Evolutionary conservation across 2,888 invertebrate species (phyloP), one percentile per base, ranked within the genome.

Genomic region (Idaea dimidiata): DNA sequence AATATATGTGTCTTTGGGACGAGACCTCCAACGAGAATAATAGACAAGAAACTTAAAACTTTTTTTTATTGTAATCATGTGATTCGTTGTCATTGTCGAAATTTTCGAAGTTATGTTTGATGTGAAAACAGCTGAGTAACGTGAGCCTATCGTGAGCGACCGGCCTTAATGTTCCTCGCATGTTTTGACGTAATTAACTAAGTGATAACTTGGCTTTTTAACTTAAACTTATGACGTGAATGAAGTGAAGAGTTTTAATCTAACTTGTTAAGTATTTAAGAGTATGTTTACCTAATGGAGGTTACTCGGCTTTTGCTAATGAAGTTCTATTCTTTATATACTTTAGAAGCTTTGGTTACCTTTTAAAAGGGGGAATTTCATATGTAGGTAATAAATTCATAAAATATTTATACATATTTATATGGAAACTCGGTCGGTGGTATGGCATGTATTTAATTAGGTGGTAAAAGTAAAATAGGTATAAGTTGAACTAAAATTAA

Each of bases 141-240:
- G 8, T 8, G 43, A 8, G 6, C 8, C 10, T 10, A 10, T 32
- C 43, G 43, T 43, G 10, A 14, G 43, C 43, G 43, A 43, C 43
- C 7, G 10, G 43, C 43, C 10, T 43, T 43, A 43, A 43, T 8
- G 43, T 43, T 43, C 43, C 43, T 43, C 43, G 43, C 43, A 43
- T 43, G 43, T 43, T 43, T 43, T 84, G 83, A 84, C 83, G 80
- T 79, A 87, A 88, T 88, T 88, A 87, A 67, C 64, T 62, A 67
- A 71, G 75, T 70, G 72, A 69, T 77, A 82, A 84, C 81, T 85
- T 80, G 72, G 74, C 77, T 77, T 74, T 72, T 73, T 72, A 78
- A 78, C 76, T 72, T 76, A 74, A 76, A 74, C 72, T 74, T 77
- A 76, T 71, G 66, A 66, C 63, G 64, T 67, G 43, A 43, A 75